Conservation (phyloP, 2,113 vertebrate species). For the Boulengeromyrus knoepffleri region DNA sequence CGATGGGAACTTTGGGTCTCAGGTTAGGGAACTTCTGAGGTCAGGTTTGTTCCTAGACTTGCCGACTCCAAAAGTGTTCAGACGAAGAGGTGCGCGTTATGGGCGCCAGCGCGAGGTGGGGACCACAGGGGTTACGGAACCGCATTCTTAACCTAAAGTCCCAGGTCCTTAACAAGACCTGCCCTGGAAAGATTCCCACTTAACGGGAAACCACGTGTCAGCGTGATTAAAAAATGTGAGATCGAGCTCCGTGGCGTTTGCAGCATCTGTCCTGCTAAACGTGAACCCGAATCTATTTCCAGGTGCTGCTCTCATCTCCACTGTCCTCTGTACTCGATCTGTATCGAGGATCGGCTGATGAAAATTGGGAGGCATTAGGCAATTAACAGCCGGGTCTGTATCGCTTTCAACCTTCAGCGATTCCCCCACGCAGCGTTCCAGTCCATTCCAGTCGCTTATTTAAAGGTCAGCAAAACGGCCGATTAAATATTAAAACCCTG, state of each 20-base stretch:
- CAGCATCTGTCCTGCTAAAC: background rate
- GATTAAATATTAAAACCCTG: background rate
- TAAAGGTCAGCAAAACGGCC: conserved; percentile 3
- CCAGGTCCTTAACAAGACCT: background rate
- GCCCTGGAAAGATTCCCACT: background rate
- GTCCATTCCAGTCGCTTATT: background rate
- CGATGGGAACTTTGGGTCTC: background rate
- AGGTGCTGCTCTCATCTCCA: background rate
- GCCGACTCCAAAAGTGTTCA: background rate
- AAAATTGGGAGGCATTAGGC: background rate
- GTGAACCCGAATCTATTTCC: background rate
- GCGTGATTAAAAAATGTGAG: background rate
- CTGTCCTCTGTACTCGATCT: background rate
- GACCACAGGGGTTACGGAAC: background rate
- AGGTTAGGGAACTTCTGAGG: background rate
- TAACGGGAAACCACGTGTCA: background rate
- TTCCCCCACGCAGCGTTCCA: background rate
- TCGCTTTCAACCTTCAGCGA: background rate
- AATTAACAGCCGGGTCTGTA: background rate
- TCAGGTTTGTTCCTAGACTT: background rate
- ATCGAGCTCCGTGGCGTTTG: background rate
- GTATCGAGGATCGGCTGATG: background rate
- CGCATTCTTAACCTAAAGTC: background rate
- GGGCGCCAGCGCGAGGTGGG: background rate
- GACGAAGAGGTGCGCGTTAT: background rate